Evolutionary conservation across 2,888 invertebrate genomes (phyloP).

Genomic region (Carterocephalus palaemon): DNA sequence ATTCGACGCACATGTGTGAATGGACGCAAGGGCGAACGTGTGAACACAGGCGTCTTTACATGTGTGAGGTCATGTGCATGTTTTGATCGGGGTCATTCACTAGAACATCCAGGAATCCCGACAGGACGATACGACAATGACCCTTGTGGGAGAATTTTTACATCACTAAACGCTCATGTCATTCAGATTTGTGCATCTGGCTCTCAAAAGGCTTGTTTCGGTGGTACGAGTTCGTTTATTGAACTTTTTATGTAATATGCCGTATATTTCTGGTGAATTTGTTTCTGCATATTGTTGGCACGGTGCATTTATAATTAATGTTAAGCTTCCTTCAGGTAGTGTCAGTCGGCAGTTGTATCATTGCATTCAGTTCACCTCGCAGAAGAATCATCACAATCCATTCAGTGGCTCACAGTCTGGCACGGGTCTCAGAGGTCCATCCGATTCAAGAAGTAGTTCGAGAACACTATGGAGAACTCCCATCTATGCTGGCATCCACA

Average conservation of each 20-base stretch:
- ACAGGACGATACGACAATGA: conserved; percentile 40
- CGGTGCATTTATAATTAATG: no score
- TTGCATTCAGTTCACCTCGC: no score
- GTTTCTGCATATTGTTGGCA: no score
- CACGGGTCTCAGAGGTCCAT: no score
- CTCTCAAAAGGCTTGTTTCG: background rate
- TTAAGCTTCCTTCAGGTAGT: no score
- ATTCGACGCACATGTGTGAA: conserved; percentile 5
- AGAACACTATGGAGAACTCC: no score
- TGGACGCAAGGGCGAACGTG: conserved; percentile 3
- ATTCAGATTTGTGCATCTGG: conserved; percentile 12
- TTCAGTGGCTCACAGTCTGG: no score
- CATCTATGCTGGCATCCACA: no score
- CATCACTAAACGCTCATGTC: conserved; percentile 16
- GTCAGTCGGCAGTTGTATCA: no score
- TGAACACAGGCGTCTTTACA: background rate
- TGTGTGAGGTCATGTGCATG: conserved; percentile 29
- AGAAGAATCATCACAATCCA: no score
- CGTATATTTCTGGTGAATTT: no score
- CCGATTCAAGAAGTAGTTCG: no score
- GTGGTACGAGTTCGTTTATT: conserved; percentile 7
- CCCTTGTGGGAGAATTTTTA: conserved; percentile 30
- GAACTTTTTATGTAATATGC: conserved; percentile 12
- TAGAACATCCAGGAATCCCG: conserved; percentile 39
- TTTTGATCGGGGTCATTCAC: conserved; percentile 42